Conservation (phyloP, 2,797 vertebrate species). For the Periophthalmus magnuspinnatus region DNA sequence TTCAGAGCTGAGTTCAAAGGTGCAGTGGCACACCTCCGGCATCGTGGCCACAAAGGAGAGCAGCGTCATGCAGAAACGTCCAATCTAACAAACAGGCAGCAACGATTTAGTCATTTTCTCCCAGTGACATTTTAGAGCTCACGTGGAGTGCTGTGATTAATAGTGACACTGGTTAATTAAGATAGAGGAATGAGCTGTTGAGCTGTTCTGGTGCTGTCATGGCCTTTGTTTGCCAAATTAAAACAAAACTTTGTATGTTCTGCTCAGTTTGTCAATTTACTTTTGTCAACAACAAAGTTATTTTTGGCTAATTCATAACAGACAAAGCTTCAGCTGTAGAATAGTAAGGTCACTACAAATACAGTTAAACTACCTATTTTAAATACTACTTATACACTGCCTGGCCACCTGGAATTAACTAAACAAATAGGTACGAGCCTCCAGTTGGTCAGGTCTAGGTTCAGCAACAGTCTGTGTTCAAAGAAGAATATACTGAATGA, state of each 20-base stretch:
- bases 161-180: conserved; percentile 30
- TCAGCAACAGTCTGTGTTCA: too few species aligned
- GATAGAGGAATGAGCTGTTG: conserved; percentile 16
- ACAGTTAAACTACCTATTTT: too few species aligned
- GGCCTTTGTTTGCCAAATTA: conserved; percentile 9
- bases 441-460: too few species aligned
- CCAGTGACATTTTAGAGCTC: conserved; percentile 16
- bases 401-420: too few species aligned
- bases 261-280: background rate
- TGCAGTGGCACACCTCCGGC: conserved; percentile 36
- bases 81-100: background rate
- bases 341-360: background rate
- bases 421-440: too few species aligned
- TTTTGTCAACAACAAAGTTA: background rate
- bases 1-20: conserved; percentile 53
- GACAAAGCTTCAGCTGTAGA: background rate
- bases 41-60: conserved; percentile 20
- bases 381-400: too few species aligned
- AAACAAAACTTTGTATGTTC: background rate
- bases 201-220: background rate
- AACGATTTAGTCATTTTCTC: conserved; percentile 13
- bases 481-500: too few species aligned
- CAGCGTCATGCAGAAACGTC: background rate
- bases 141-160: conserved; percentile 2
- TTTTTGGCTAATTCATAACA: background rate